phyloP scores from a whole-genome alignment of 2,113 vertebrate species.

The Albula goreensis region DNA sequence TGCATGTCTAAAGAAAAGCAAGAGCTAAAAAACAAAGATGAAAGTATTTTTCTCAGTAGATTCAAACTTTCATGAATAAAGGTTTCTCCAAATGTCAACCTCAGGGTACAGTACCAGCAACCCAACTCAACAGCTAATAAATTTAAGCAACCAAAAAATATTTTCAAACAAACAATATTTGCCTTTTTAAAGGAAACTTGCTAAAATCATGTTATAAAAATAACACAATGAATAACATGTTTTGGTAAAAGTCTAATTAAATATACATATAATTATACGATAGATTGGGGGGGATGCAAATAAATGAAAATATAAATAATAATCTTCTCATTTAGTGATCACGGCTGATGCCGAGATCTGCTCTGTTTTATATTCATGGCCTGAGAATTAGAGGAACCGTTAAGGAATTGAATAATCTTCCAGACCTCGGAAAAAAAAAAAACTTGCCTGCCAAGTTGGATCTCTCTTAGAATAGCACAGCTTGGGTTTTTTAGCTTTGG shows the following conservation, averaged over 20 bases:
- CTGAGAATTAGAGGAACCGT: slow-evolving; percentile 14
- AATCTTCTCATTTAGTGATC: not conserved
- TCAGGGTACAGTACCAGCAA: not conserved
- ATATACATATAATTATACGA: not conserved
- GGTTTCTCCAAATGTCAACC: not conserved
- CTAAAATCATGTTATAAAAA: too few species aligned
- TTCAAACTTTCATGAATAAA: not conserved
- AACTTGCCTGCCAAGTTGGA: not conserved
- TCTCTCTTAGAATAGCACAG: not conserved
- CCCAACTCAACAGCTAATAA: too few species aligned
- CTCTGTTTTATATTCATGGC: slow-evolving; percentile 6
- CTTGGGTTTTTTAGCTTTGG: not conserved
- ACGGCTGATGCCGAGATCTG: not conserved
- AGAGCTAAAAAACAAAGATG: not conserved
- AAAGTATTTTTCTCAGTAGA: not conserved
- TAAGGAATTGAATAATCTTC: slow-evolving; percentile 11
- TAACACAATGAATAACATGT: not conserved
- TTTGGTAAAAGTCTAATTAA: not conserved
- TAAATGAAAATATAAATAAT: slow-evolving; percentile 3
- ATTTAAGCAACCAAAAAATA: too few species aligned
- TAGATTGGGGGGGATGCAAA: not conserved
- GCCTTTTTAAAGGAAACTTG: not conserved
- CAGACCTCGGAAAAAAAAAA: not conserved
- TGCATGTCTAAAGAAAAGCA: too few species aligned
- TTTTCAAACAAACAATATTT: too few species aligned